These are phyloP conservation scores for Sminthopsis crassicaudata DNA, from an alignment of 2,113 vertebrate species.

Conservation along the genomic window DNA sequence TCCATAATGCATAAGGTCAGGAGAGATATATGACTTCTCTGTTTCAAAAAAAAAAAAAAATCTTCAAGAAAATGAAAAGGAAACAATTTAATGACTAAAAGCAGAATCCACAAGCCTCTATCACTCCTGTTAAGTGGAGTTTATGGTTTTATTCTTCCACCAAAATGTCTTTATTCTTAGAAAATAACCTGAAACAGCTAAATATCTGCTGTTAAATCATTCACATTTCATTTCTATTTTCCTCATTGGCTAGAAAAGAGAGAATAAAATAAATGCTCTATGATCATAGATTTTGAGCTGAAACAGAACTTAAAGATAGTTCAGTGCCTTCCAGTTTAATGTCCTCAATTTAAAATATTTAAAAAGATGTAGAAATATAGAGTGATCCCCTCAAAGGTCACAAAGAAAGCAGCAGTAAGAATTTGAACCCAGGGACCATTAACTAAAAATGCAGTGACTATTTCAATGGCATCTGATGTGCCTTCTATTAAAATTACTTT, in stretches of 20 bases:
- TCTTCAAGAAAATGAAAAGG: conserved; percentile 25
- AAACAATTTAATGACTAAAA: conserved; percentile 31
- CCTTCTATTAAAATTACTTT: background rate
- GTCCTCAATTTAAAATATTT: background rate
- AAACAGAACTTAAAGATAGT: background rate
- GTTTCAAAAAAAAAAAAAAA: conserved; percentile 17
- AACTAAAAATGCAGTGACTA: background rate
- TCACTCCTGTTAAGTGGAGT: background rate
- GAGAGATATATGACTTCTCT: background rate
- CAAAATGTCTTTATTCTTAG: conserved; percentile 25
- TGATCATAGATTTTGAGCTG: background rate
- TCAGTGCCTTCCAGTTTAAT: background rate
- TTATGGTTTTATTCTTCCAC: background rate
- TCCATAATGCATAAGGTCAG: background rate
- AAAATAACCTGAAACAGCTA: conserved; percentile 43
- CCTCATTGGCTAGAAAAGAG: background rate
- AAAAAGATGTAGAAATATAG: background rate
- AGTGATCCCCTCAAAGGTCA: background rate
- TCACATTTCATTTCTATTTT: conserved; percentile 9
- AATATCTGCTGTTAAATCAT: conserved; percentile 24
- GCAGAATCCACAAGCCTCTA: conserved; percentile 29
- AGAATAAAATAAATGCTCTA: background rate
- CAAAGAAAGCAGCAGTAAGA: background rate
- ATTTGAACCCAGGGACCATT: background rate
- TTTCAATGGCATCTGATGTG: background rate